Base-by-base conservation (phyloP, 2,888 invertebrate genomes). In the Ophion ellenae region DNA sequence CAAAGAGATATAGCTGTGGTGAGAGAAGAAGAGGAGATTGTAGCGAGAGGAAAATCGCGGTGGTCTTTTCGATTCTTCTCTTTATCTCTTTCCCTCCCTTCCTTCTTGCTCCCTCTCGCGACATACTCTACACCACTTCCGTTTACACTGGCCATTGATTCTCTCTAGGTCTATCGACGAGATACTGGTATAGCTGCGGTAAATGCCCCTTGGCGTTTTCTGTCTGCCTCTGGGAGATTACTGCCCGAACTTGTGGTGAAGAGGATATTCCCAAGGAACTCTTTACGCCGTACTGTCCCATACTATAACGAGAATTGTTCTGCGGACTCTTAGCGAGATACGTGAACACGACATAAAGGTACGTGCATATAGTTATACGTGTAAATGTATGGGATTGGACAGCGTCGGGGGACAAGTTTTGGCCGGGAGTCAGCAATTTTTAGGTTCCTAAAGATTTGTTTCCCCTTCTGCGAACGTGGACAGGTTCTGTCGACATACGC, bases 71-170 rank as follows among this genome's bases (percentile, higher is more conserved):
- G 59, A 36, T 40, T 75, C 75, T 67, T 67, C 61, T 78, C 63
- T 36, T 75, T 78, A 63, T 36, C 81, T 59, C 20, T 47, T 11
- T 28, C 53, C 53, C 61, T 71, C 40, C 77, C 57, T 11, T 57
- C 53, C 47, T 61, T 69, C 76, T n/a, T 45, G 17, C 57, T 70
- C 28, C 45, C 53, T 67, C 69, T 74, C 69, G 28, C 20, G 28
- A 61, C 17, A 28, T 45, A 59, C 67, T 32, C 71, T 36, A 57
- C 45, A 67, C 71, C 69, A 81, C 36, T 77, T 80, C 74, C 66
- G 81, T 70, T 86, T 83, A 73, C 61, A 77, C 81, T 78, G 70
- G 83, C 81, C 77, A 81, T 86, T 78, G 86, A 81, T 86, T 86
- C 83, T 47, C 69, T 75, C 66, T 40, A 61, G 81, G 40, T 86